A percentile compares a stretch with the other conserved stretches of the same genome.
These are phyloP conservation scores for Trigoniulus corallinus DNA, from an alignment of 1,140 invertebrate species.

Conservation along the genomic window DNA sequence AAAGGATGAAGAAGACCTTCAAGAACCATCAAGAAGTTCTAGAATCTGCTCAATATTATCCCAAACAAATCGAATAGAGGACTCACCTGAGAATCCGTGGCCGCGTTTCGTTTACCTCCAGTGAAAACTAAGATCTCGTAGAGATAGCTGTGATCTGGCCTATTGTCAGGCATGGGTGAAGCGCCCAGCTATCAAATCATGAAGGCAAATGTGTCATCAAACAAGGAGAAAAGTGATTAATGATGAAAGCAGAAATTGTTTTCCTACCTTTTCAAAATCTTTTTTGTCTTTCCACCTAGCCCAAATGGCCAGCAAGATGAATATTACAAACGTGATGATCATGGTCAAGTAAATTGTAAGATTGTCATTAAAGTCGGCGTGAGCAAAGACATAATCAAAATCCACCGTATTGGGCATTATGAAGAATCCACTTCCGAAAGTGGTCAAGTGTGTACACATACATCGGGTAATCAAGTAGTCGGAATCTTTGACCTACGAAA, in stretches of 20 bases:
- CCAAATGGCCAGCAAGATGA: conserved; percentile 29
- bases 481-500: conserved; percentile 13
- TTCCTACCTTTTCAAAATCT: conserved; percentile 27
- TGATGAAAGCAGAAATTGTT: neutral
- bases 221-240: neutral
- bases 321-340: conserved; percentile 29
- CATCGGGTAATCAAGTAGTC: conserved; percentile 25
- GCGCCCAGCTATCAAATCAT: conserved; percentile 25
- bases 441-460: conserved; percentile 34
- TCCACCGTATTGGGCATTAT: conserved; percentile 36
- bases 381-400: conserved; percentile 36
- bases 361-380: conserved; percentile 35
- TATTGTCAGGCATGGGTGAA: conserved; percentile 33
- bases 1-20: conserved; percentile 31
- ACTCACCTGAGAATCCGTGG: conserved; percentile 33
- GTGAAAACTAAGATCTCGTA: conserved; percentile 36
- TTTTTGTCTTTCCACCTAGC: conserved; percentile 31
- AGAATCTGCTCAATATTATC: neutral
- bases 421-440: conserved; percentile 35
- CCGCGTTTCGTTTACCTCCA: conserved; percentile 30
- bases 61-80: neutral
- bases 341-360: conserved; percentile 35
- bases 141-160: conserved; percentile 32
- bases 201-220: no score
- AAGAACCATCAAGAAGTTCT: neutral